These are phyloP conservation scores for Orchesella flavescens DNA, from an alignment of 2,888 invertebrate species.

Conservation along the genomic window DNA sequence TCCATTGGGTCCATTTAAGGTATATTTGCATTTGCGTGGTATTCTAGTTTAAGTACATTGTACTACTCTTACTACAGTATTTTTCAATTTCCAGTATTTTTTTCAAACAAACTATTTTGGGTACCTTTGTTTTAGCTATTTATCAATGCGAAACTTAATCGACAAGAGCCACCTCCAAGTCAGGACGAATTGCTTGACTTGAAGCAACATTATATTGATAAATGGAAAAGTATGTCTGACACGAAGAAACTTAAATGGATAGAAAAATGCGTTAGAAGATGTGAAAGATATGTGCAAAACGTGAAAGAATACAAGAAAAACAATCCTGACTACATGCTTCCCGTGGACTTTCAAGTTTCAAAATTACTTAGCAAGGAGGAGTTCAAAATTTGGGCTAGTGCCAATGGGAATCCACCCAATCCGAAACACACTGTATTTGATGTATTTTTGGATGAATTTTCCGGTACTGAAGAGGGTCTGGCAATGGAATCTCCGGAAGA, in stretches of 20 bases:
- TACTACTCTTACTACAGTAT: background rate
- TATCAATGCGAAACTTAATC: slow-evolving; percentile 64
- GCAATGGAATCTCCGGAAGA: slow-evolving; percentile 36
- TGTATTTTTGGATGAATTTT: slow-evolving; percentile 56
- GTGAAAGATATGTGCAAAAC: slow-evolving; percentile 49
- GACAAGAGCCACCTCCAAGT: slow-evolving; percentile 54
- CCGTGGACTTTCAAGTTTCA: slow-evolving; percentile 42
- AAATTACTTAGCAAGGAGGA: slow-evolving; percentile 61
- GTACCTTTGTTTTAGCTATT: slow-evolving; percentile 60
- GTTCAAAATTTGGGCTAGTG: slow-evolving; percentile 65
- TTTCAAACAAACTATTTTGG: no score
- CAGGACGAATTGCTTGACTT: slow-evolving; percentile 47
- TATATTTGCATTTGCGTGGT: slow-evolving; percentile 30
- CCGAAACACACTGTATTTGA: slow-evolving; percentile 49
- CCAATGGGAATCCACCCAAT: slow-evolving; percentile 59
- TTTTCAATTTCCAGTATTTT: background rate
- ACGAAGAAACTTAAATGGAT: slow-evolving; percentile 68
- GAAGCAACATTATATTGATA: slow-evolving; percentile 49
- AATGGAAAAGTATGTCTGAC: slow-evolving; percentile 60
- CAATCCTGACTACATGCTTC: slow-evolving; percentile 54
- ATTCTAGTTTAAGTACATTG: background rate
- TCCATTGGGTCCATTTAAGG: slow-evolving; percentile 62
- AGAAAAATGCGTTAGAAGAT: slow-evolving; percentile 47
- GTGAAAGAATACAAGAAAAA: slow-evolving; percentile 59
- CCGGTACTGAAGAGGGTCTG: slow-evolving; percentile 13